Base-by-base conservation (phyloP, 2,113 vertebrate genomes). In the Ammospiza caudacuta region DNA sequence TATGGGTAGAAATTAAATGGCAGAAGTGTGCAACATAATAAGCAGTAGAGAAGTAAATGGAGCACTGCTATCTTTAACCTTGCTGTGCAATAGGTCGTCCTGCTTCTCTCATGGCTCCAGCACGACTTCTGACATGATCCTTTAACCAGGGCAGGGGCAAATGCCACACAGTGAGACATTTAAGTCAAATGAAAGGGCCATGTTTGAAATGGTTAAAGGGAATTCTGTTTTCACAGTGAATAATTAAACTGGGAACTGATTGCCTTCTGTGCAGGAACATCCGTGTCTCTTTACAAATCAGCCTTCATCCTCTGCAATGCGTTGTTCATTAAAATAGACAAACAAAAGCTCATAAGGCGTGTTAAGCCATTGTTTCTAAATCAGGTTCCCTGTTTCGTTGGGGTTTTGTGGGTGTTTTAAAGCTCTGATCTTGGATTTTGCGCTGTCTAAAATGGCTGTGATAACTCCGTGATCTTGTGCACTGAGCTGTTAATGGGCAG, bases 241-340 rank as follows among this genome's bases (percentile, higher is more conserved):
- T 96, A 92, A 96, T 92, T 95, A 78, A 92, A 70, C 64, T 59
- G 64, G 47, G 91, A 87, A 35, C 80, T 49, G 94, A 92, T 84
- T 87, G 89, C 92, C 58, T 87, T 92, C 92, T 83, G 80, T 84
- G 89, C 83, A 29, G 86, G 66, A 83, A 33, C 52, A 89, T 89
- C 68, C 73, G 0, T 63, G 57, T 61, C 35, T 92, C 64, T 87
- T 81, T 67, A 52, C 59, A 81, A 81, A 90, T 89, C 85, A 63
- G 64, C 13, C 46, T 83, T 87, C 77, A 78, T 83, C 43, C 72
- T 21, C 61, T 74, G 80, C 80, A 63, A 64, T 2, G 11, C 52
- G 25, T 29, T 54, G 49, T 86, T 94, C 68, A 46, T 90, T 90
- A 77, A 81, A 90, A 74, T 2, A 70, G 66, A 52, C 84, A 90